Evolutionary conservation across 2,888 invertebrate genomes (phyloP), one percentile per base, ranked within the genome.

Genomic region (Eristalinus sepulchralis): DNA sequence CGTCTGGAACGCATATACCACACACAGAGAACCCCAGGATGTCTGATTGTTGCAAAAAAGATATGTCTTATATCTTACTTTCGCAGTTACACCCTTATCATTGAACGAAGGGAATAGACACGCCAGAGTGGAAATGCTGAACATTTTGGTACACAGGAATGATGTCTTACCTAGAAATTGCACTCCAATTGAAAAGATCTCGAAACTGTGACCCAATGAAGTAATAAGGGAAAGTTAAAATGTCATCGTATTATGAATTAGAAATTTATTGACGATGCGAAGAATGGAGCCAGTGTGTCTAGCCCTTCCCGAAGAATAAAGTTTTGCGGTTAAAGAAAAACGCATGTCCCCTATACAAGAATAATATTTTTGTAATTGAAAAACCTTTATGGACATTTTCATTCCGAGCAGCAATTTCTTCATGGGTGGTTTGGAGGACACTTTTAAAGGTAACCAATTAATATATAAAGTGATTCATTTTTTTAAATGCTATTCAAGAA

Each of bases 271-370:
- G 77, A 39, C 13, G 31, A 62, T 22, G 55, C 33, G 47, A 47
- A 78, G 77, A 85, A 85, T 82, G 85, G 85, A 73, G 85, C 82
- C 85, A 77, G 47, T 82, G 55, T 63, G 85, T 82, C 85, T 85
- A 55, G 85, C 85, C 85, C 82, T 85, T 36, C 59, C 60, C 53
- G 73, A 70, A 85, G 73, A 75, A 81, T 77, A 81, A 55, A 60
- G 20, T 72, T 81, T 85, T 85, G 84, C 63, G 84, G 84, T 85
- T 85, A 81, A 57, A 68, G 62, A 70, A 82, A 63, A 88, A 62
- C 33, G 27, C 22, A 63, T 70, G 83, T 75, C 75, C 39, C 70
- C 79, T n/a, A 62, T 75, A 59, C 9, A 47, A 70, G 63, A 76
- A 68, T 77, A 53, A 85, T 76, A 72, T 72, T 72, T 81, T 76